Evolutionary conservation across 1,140 invertebrate species (phyloP).

Genomic region (Caenorhabditis inopinata): DNA sequence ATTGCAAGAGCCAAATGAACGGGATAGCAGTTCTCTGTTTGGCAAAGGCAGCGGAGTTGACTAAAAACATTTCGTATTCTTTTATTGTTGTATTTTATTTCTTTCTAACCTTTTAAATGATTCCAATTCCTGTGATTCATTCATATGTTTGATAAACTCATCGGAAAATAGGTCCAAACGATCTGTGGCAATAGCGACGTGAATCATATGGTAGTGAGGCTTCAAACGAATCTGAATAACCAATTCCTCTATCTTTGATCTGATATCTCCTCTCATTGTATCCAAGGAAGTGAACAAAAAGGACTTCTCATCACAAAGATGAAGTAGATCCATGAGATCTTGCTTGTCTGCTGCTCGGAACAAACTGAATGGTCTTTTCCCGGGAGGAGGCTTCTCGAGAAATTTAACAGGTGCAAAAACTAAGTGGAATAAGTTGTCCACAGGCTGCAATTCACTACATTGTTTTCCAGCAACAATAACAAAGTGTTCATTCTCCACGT

Average conservation of each 20-base stretch:
- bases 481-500: not conserved
- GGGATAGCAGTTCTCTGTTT: slow-evolving; percentile 61
- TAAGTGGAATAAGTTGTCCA: not conserved
- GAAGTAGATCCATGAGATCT: slow-evolving; percentile 26
- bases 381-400: not conserved
- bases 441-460: not conserved
- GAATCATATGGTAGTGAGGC: slow-evolving; percentile 50
- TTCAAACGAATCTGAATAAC: slow-evolving; percentile 41
- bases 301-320: slow-evolving; percentile 1
- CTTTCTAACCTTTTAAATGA: not conserved
- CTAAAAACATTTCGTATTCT: no score
- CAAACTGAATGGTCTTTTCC: not conserved
- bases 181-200: slow-evolving; percentile 49
- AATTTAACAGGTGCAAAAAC: not conserved
- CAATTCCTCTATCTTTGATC: slow-evolving; percentile 41
- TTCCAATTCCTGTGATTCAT: not conserved
- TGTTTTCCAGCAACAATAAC: not conserved
- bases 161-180: slow-evolving; percentile 44
- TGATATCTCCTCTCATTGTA: not conserved
- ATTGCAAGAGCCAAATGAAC: slow-evolving; percentile 62
- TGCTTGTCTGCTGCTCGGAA: not conserved
- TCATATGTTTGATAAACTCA: slow-evolving; percentile 42
- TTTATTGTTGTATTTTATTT: no score
- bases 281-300: slow-evolving; percentile 8
- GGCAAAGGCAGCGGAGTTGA: slow-evolving; percentile 49